Percentiles rank a stretch among this genome's conserved stretches.
Evolutionary conservation across 2,888 invertebrate genomes (phyloP).

Genomic region (Argyresthia goedartella): DNA sequence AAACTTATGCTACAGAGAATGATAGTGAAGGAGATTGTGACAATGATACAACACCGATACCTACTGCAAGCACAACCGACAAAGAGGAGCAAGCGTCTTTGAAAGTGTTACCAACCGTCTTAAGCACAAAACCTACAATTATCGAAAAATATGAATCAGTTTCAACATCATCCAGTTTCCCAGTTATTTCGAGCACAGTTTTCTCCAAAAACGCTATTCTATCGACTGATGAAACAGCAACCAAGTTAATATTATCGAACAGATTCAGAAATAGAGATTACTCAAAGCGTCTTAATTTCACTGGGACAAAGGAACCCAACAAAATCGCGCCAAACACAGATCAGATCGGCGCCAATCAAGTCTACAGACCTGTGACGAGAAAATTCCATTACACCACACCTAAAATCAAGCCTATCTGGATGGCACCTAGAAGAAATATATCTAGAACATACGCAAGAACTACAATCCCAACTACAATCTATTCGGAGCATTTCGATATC

Average conservation of each 20-base stretch:
- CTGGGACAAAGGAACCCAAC: conserved; percentile 43
- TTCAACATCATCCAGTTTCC: conserved; percentile 25
- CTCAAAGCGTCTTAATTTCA: conserved; percentile 48
- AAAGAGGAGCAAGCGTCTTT: conserved; percentile 35
- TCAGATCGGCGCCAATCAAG: conserved; percentile 21
- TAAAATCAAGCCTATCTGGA: conserved; percentile 50
- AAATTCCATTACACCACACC: conserved; percentile 55
- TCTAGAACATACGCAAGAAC: conserved; percentile 31
- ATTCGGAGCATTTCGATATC: conserved; percentile 53
- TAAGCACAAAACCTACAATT: conserved; percentile 16
- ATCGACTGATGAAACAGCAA: conserved; percentile 32
- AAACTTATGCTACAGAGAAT: conserved; percentile 50
- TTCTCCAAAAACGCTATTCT: conserved; percentile 28
- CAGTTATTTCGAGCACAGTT: conserved; percentile 24
- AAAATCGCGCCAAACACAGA: conserved; percentile 43
- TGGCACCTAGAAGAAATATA: conserved; percentile 46
- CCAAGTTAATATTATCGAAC: conserved; percentile 21
- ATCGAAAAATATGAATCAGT: conserved; percentile 15
- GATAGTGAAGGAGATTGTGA: conserved; percentile 53
- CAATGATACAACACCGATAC: conserved; percentile 34
- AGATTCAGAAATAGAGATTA: conserved; percentile 42
- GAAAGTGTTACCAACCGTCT: conserved; percentile 17
- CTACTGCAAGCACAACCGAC: conserved; percentile 35
- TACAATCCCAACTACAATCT: conserved; percentile 45
- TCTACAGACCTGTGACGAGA: conserved; percentile 30